Evolutionary conservation across 2,888 invertebrate species (phyloP).

Genomic region (Spialia ferax): DNA sequence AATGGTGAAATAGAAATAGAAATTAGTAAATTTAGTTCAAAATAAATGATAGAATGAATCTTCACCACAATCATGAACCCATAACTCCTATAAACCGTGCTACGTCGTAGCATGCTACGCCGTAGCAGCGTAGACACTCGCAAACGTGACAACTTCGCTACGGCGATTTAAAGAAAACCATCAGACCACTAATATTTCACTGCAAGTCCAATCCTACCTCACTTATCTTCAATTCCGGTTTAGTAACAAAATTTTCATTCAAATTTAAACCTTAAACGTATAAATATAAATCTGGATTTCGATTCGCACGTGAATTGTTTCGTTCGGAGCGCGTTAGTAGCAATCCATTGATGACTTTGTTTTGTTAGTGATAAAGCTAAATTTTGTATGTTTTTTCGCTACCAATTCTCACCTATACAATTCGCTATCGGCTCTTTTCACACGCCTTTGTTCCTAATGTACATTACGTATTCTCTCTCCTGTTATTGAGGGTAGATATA

Average conservation of each 20-base stretch:
- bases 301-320: constrained; percentile 48
- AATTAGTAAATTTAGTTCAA: no score
- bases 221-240: constrained; percentile 74
- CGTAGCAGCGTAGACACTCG: constrained; percentile 39
- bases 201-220: constrained; percentile 65
- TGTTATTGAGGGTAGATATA: constrained; percentile 78
- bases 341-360: constrained; percentile 54
- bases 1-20: no score
- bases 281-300: constrained; percentile 52
- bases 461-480: constrained; percentile 82
- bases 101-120: constrained; percentile 41
- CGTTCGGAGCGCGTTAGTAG: constrained; percentile 52
- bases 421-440: constrained; percentile 77
- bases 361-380: constrained; percentile 48
- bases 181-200: constrained; percentile 78
- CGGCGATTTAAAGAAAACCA: constrained; percentile 64
- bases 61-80: no score
- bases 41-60: no score
- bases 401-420: constrained; percentile 74
- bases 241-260: constrained; percentile 44
- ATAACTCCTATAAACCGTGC: background rate
- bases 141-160: constrained; percentile 54
- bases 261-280: constrained; percentile 49
- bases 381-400: constrained; percentile 48
- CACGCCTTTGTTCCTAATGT: constrained; percentile 81